Evolutionary conservation across 2,113 vertebrate genomes (phyloP).

Genomic region (Pteronura brasiliensis): DNA sequence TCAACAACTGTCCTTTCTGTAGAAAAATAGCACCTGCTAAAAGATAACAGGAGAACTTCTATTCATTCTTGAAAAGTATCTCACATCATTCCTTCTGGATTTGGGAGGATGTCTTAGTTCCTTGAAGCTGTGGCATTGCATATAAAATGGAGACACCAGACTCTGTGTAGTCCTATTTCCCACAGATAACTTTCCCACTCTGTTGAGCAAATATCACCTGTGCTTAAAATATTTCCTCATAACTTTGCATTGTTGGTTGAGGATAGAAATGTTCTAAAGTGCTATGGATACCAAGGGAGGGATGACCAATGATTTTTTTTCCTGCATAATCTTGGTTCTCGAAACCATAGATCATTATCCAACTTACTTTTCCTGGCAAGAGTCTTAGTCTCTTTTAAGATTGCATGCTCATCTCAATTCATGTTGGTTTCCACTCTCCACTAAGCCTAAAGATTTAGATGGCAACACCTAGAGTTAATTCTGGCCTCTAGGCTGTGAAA

Average conservation of each 20-base stretch:
- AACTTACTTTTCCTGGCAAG: background rate
- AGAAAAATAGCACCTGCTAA: background rate
- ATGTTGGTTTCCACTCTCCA: background rate
- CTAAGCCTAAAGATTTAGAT: background rate
- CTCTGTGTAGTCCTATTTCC: background rate
- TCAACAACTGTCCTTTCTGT: background rate
- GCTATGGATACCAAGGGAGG: background rate
- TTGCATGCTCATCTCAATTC: background rate
- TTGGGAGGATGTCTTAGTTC: background rate
- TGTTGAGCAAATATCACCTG: background rate
- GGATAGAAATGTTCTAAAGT: background rate
- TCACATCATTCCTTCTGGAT: background rate
- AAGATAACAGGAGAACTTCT: background rate
- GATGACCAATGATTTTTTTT: background rate
- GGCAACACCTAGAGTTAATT: background rate
- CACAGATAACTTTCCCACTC: background rate
- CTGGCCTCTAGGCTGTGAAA: background rate
- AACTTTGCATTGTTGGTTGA: background rate
- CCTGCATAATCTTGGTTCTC: background rate
- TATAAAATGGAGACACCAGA: background rate
- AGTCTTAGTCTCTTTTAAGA: background rate
- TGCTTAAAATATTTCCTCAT: background rate
- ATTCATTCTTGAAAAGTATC: background rate
- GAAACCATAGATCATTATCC: background rate
- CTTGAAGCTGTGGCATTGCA: background rate